Evolutionary conservation across 1,140 invertebrate species (phyloP), one percentile per base, ranked within the genome.

Genomic region (Drosophila willistoni): DNA sequence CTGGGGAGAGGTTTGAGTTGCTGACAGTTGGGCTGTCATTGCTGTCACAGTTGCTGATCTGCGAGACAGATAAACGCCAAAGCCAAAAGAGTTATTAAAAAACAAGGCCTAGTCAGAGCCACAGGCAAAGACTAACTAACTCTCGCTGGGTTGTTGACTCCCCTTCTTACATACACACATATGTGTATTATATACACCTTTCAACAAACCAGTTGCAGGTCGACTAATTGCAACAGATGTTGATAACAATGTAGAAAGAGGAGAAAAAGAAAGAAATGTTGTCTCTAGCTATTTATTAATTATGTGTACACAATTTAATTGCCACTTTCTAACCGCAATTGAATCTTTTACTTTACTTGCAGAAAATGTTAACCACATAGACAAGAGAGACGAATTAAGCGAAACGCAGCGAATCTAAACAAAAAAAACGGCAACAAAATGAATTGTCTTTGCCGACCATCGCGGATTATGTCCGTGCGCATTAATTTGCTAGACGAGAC

Each of bases 401-500:
- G 12, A 13, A 17, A 47, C 14, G 12, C 44, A 47, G 61, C 66
- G 47, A 19, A 41, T 33, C 29, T 29, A 47, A 25, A 25, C 22
- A 25, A 10, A 66, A 62, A 61, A 59, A 64, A 42, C 29, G 41
- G 14, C 60, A 63, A 34, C 73, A 92, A 82, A 62, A 92, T 92
- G 91, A 82, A 92, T 81, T 92, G 91, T 77, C 84, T 92, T 34
- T 92, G 91, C 77, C 83, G 91, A 77, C 91, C 91, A 51, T 92
- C 91, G 68, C 91, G 90, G 76, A 92, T 91, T 64, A 92, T 92
- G 82, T 86, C 91, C 83, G 91, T 92, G 69, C 86, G 91, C 90
- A 94, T 95, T 80, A 93, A 95, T 77, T 93, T 95, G 71, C 93
- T 95, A 79, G 94, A 95, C 86, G 94, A 95, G 87, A 94, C 95